Conservation (phyloP, 2,797 vertebrate species). For the Spea hammondii region DNA sequence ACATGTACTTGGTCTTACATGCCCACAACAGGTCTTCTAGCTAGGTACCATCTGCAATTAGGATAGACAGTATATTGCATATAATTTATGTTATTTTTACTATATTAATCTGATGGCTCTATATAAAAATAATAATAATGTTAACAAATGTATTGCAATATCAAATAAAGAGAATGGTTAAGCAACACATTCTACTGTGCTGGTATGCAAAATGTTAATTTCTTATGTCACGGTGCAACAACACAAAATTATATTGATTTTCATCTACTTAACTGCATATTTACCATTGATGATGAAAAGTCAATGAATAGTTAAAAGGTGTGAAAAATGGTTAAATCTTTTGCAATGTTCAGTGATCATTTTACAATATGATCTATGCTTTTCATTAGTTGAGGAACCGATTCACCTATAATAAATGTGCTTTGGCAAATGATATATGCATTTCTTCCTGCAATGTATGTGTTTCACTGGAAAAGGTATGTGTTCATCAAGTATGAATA, state of each 20-base stretch:
- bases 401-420: constrained; percentile 69
- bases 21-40: background rate
- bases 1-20: background rate
- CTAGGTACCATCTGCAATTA: background rate
- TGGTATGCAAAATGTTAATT: too few species aligned
- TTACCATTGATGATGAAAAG: background rate
- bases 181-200: too few species aligned
- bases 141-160: too few species aligned
- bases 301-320: constrained; percentile 47
- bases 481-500: constrained; percentile 74
- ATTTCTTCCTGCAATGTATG: constrained; percentile 70
- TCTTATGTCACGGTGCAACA: too few species aligned
- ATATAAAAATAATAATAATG: too few species aligned
- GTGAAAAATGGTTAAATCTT: constrained; percentile 61
- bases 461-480: constrained; percentile 72
- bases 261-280: background rate
- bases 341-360: constrained; percentile 64
- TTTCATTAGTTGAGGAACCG: constrained; percentile 75
- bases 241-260: too few species aligned
- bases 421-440: constrained; percentile 73
- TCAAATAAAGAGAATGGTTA: too few species aligned
- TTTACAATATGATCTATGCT: constrained; percentile 73
- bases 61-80: background rate
- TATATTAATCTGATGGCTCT: background rate
- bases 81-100: too few species aligned